Conservation (phyloP, 2,888 invertebrate species). For the Melanophora roralis region DNA sequence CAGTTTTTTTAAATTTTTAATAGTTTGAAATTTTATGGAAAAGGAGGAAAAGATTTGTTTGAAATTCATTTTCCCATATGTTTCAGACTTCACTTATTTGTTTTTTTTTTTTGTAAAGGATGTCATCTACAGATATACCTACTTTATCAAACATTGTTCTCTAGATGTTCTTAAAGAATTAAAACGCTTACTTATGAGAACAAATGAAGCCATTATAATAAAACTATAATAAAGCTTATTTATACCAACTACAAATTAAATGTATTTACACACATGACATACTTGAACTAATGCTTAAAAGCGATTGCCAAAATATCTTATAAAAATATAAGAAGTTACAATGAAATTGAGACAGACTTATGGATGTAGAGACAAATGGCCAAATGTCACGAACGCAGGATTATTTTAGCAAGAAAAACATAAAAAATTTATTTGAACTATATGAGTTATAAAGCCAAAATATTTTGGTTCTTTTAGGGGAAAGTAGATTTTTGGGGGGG, state of each 20-base stretch:
- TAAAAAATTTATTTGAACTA: not conserved
- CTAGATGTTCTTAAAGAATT: not conserved
- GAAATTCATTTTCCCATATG: too few relatives aligned
- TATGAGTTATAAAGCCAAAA: not conserved
- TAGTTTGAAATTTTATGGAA: too few relatives aligned
- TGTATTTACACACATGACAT: not conserved
- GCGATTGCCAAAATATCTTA: not conserved
- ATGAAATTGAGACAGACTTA: not conserved
- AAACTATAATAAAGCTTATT: not conserved
- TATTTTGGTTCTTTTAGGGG: not conserved
- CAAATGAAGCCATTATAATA: not conserved
- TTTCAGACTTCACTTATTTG: too few relatives aligned
- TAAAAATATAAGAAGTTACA: not conserved
- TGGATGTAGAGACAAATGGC: conserved; percentile 22
- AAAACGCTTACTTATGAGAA: not conserved
- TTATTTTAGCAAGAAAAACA: not conserved
- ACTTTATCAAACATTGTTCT: not conserved
- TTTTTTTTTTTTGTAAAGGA: not conserved
- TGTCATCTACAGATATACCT: conserved; percentile 2
- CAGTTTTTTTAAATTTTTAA: too few relatives aligned
- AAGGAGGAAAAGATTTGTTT: too few relatives aligned
- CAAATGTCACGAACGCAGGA: conserved; percentile 18
- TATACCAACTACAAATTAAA: not conserved
- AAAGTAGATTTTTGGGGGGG: not conserved
- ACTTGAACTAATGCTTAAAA: not conserved